Evolutionary conservation across 2,888 invertebrate genomes (phyloP), one percentile per base, ranked within the genome.

Genomic region (Melanostoma mellinum): DNA sequence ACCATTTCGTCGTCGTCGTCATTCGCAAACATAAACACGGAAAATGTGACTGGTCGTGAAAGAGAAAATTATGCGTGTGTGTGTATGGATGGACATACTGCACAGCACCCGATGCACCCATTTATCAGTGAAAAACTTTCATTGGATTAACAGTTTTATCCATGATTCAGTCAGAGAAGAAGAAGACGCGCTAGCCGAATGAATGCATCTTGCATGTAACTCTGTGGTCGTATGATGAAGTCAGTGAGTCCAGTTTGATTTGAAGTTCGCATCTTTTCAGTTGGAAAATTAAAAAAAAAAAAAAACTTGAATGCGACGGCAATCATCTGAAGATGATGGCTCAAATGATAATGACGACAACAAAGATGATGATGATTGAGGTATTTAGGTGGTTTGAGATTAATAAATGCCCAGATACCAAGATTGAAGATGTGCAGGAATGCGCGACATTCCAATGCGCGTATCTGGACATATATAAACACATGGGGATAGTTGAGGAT

Each of bases 351-450:
- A 77, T 77, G 81, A 82, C 56, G 76, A 77, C 68, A 63, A 65
- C 67, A 60, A 46, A 60, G 78, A 78, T 68, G 84, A 84, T 74
- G 84, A 79, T 84, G 84, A 84, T 84, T 84, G 84, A 79, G 74
- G 84, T 84, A 84, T 84, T 84, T 84, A 84, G 84, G 84, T 65
- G 84, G 84, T 74, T 84, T 79, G 78, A 79, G 71, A 84, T 84
- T 84, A 84, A 84, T 84, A 84, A 84, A 84, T 84, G 84, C 74
- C 53, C 74, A 74, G 84, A 84, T 84, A 71, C 84, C 65, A 46
- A 65, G 79, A 84, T 78, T 74, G 84, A 75, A 75, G 84, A 84
- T 84, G 74, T 74, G 10, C 65, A 74, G 69, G 79, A 84, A 84
- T 84, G 69, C 75, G 84, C 84, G 50, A 72, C 84, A 84, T 84